Evolutionary conservation across 2,797 vertebrate genomes (phyloP).

Genomic region (Anguilla obscura): DNA sequence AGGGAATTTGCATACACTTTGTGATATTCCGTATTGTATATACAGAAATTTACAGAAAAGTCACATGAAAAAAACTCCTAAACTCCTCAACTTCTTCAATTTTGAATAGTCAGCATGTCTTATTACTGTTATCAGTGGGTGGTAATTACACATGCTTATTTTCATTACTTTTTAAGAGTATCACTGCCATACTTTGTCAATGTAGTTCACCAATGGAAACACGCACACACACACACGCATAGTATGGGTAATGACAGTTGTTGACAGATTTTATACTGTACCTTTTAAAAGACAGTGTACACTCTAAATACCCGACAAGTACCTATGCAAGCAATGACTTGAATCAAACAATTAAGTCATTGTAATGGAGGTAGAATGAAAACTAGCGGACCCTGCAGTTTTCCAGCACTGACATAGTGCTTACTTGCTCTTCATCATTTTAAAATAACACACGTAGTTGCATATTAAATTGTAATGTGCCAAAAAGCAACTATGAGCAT

Average conservation of each 20-base stretch:
- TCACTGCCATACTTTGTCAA: background rate
- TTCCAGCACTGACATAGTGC: background rate
- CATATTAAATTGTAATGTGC: background rate
- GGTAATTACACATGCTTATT: background rate
- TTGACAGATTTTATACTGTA: background rate
- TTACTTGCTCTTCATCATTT: background rate
- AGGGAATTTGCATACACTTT: background rate
- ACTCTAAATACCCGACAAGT: background rate
- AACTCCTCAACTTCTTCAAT: background rate
- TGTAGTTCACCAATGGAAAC: background rate
- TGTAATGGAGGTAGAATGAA: background rate
- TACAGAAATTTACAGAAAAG: background rate
- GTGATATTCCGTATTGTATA: background rate
- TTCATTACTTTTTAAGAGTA: background rate
- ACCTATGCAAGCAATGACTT: background rate
- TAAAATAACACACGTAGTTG: background rate
- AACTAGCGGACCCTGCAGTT: background rate
- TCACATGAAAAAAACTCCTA: background rate
- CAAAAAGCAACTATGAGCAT: background rate
- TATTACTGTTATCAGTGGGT: background rate
- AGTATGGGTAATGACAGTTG: background rate
- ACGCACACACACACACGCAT: background rate
- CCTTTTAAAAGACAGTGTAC: background rate
- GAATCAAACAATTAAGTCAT: slow-evolving; percentile 13
- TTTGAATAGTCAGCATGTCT: background rate